phyloP scores from a whole-genome alignment of 2,888 invertebrate genomes.

The Acanthosoma haemorrhoidale region DNA sequence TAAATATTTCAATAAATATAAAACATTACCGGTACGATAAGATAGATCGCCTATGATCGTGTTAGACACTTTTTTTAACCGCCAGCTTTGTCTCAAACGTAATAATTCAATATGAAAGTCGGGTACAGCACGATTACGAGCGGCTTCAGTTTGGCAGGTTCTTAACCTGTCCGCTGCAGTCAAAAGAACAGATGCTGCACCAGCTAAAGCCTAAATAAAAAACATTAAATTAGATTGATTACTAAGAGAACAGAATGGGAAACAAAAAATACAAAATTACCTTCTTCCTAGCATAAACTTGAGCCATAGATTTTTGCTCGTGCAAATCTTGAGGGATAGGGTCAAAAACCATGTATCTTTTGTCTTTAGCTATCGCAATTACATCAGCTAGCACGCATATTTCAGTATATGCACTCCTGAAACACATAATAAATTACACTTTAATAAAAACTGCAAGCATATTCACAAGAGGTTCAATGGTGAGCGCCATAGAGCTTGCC shows the following conservation, averaged over 20 bases:
- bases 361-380: constrained; percentile 84
- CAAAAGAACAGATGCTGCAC: constrained; percentile 76
- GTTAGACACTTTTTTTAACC: constrained; percentile 92
- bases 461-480: neutral
- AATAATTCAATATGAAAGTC: constrained; percentile 92
- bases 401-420: constrained; percentile 79
- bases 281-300: constrained; percentile 88
- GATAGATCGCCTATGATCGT: constrained; percentile 93
- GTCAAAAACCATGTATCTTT: constrained; percentile 89
- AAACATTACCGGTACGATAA: constrained; percentile 75
- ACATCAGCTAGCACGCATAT: constrained; percentile 89
- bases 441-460: neutral
- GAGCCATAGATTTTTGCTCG: constrained; percentile 80
- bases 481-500: too few relatives aligned
- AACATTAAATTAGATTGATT: neutral
- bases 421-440: constrained; percentile 25
- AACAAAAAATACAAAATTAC: constrained; percentile 42
- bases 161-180: constrained; percentile 82
- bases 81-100: constrained; percentile 85
- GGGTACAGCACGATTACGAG: constrained; percentile 68
- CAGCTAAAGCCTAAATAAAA: constrained; percentile 60
- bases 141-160: constrained; percentile 72
- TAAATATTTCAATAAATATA: too few relatives aligned
- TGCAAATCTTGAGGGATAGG: constrained; percentile 75
- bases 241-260: neutral